These are phyloP conservation scores for Psix sp. DNA, from an alignment of 1,140 invertebrate genomes.

Conservation along the genomic window DNA sequence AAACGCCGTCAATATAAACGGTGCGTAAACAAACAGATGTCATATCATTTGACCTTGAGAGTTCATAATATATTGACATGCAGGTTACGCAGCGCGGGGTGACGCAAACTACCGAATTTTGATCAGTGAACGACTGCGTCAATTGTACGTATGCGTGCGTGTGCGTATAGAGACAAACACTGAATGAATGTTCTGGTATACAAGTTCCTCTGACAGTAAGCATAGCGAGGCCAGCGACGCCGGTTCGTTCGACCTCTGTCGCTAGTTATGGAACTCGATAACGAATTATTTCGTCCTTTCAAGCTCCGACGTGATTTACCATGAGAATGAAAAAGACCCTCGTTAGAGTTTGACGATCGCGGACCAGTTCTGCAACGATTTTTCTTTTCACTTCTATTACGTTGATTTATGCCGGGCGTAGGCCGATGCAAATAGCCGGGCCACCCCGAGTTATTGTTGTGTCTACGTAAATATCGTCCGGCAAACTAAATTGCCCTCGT, in stretches of 20 bases:
- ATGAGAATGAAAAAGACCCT: constrained; percentile 11
- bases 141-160: constrained; percentile 30
- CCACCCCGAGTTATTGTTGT: constrained; percentile 61
- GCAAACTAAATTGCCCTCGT: constrained; percentile 65
- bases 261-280: constrained; percentile 16
- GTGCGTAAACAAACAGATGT: too few relatives aligned
- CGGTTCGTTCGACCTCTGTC: constrained; percentile 63
- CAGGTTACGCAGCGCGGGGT: too few relatives aligned
- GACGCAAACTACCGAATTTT: too few relatives aligned
- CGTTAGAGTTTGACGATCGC: constrained; percentile 19
- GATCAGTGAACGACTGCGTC: constrained; percentile 11
- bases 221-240: constrained; percentile 63
- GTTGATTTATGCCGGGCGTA: constrained; percentile 65
- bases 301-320: not conserved
- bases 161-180: constrained; percentile 48
- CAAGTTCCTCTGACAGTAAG: constrained; percentile 75
- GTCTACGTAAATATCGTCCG: constrained; percentile 58
- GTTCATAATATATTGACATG: too few relatives aligned
- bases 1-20: too few relatives aligned
- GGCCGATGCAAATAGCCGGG: constrained; percentile 64
- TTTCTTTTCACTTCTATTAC: constrained; percentile 45
- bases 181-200: constrained; percentile 72
- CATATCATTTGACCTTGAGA: too few relatives aligned
- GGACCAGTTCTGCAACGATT: constrained; percentile 64
- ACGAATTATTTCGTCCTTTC: not conserved